phyloP scores from a whole-genome alignment of 2,888 invertebrate genomes.

The Fabriciana adippe region DNA sequence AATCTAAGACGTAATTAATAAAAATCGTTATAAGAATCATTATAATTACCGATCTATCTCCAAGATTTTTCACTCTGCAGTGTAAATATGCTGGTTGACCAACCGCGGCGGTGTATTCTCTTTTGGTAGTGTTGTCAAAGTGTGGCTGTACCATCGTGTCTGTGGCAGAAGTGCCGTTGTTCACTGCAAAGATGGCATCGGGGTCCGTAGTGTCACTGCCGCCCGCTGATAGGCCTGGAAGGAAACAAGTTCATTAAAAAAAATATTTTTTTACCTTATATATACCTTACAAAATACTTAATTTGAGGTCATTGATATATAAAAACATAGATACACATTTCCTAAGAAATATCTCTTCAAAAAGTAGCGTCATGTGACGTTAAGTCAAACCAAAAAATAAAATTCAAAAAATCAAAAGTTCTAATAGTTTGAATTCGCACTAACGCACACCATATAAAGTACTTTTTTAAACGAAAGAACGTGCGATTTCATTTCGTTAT shows the following conservation, averaged over 20 bases:
- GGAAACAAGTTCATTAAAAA: background rate
- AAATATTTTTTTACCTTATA: background rate
- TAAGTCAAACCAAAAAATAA: too few relatives aligned
- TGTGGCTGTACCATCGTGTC: conserved; percentile 91
- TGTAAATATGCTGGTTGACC: conserved; percentile 93
- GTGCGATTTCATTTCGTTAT: too few relatives aligned
- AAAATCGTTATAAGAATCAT: background rate
- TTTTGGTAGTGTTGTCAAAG: conserved; percentile 91
- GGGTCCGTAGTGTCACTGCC: conserved; percentile 53
- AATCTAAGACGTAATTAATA: too few relatives aligned
- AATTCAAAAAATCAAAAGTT: too few relatives aligned
- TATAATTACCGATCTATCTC: conserved; percentile 91
- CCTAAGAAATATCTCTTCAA: too few relatives aligned
- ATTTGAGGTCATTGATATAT: background rate
- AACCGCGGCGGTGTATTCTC: conserved; percentile 92
- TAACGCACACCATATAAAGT: too few relatives aligned
- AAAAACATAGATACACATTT: too few relatives aligned
- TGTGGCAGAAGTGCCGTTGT: conserved; percentile 47
- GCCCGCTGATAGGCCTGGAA: conserved; percentile 64
- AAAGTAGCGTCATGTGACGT: too few relatives aligned
- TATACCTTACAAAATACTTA: background rate
- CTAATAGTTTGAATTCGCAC: too few relatives aligned
- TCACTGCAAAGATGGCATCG: conserved; percentile 51
- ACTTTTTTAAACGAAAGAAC: too few relatives aligned
- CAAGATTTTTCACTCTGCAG: conserved; percentile 92